phyloP scores from a whole-genome alignment of 2,888 invertebrate genomes.

The Lasioglossum calceatum region DNA sequence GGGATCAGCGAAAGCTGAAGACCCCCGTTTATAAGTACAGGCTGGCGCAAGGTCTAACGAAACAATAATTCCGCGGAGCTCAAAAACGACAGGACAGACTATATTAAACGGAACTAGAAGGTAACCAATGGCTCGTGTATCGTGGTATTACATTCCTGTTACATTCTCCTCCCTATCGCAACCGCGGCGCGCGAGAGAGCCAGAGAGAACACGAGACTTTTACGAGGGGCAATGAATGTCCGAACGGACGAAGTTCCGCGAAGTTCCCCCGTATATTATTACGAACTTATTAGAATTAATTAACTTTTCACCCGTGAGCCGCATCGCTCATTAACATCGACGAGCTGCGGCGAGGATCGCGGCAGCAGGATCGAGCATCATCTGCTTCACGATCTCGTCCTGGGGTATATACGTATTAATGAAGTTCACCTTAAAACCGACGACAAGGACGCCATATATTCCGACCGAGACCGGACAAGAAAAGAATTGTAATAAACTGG shows the following conservation, averaged over 20 bases:
- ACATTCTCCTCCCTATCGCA: slow-evolving; percentile 54
- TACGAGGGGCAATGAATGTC: slow-evolving; percentile 69
- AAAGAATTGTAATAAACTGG: slow-evolving; percentile 3
- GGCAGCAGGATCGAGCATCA: background rate
- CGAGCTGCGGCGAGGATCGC: slow-evolving; percentile 21
- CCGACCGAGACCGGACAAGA: background rate
- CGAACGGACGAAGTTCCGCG: slow-evolving; percentile 38
- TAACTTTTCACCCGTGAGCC: slow-evolving; percentile 75
- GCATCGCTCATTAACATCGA: slow-evolving; percentile 50
- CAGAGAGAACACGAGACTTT: slow-evolving; percentile 55
- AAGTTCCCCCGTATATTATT: slow-evolving; percentile 69
- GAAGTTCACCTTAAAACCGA: background rate
- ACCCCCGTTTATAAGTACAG: background rate
- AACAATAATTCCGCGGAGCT: slow-evolving; percentile 10
- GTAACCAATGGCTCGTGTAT: slow-evolving; percentile 44
- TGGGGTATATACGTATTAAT: background rate
- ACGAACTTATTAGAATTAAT: slow-evolving; percentile 78
- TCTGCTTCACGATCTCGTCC: slow-evolving; percentile 26
- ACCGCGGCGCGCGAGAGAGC: slow-evolving; percentile 33
- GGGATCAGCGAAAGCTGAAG: background rate
- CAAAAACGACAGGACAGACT: slow-evolving; percentile 15
- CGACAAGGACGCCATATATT: background rate
- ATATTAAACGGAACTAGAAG: slow-evolving; percentile 46
- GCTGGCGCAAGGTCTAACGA: background rate
- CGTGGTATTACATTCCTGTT: slow-evolving; percentile 64